Conservation (phyloP, 2,888 invertebrate species). For the Dryobotodes eremita region DNA sequence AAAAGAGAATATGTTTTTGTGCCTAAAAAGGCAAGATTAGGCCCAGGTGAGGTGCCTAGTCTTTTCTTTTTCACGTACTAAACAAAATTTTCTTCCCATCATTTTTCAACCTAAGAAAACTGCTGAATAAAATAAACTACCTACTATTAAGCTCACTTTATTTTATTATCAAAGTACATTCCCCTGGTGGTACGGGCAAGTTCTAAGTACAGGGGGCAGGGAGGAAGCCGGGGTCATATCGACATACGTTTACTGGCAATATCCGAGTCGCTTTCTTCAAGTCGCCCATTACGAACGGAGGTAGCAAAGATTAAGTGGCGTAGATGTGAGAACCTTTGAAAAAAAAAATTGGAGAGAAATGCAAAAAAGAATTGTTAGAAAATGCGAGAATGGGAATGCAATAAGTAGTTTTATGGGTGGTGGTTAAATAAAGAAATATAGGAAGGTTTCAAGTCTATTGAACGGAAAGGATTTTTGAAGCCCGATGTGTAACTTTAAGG, state of each 20-base stretch:
- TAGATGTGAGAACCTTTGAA: slow-evolving; percentile 27
- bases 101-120: slow-evolving; percentile 49
- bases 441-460: not conserved
- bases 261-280: slow-evolving; percentile 79
- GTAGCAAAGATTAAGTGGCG: slow-evolving; percentile 69
- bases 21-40: not conserved
- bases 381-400: slow-evolving; percentile 36
- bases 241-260: slow-evolving; percentile 82
- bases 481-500: not conserved
- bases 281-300: slow-evolving; percentile 75
- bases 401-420: slow-evolving; percentile 25
- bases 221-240: slow-evolving; percentile 73
- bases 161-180: slow-evolving; percentile 65
- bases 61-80: slow-evolving; percentile 1
- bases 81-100: slow-evolving; percentile 28
- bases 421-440: slow-evolving; percentile 8
- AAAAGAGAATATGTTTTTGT: not conserved
- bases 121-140: slow-evolving; percentile 49
- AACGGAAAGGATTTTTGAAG: not conserved
- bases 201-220: slow-evolving; percentile 70
- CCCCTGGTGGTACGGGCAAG: slow-evolving; percentile 64
- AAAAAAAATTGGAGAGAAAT: slow-evolving; percentile 34
- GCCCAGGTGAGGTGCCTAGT: not conserved
- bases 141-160: slow-evolving; percentile 64
- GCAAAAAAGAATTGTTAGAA: slow-evolving; percentile 42